Base-by-base conservation (phyloP, 1,140 invertebrate genomes). In the Mycetomoellerius zeteki region DNA sequence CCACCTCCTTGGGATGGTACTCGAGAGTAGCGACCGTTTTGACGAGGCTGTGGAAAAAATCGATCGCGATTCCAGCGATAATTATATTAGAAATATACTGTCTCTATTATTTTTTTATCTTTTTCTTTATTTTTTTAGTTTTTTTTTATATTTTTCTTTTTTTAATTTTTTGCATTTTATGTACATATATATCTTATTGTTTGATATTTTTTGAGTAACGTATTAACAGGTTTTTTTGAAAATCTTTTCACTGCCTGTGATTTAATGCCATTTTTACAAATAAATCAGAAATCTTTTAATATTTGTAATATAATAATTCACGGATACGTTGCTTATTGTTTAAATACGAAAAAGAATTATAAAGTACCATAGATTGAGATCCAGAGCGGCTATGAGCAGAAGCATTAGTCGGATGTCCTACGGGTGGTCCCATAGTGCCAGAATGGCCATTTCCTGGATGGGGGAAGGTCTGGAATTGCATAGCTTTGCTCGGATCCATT, bases 401-500 rank as follows among this genome's bases (percentile, higher is more conserved):
- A 93, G 96, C 92, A 86, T 96, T 96, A 95, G 96, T 96, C 89
- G 95, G 95, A 90, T 96, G 96, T 89, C 96, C 96, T 94, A 96
- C 97, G 87, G 93, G 96, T 73, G 97, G 97, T 90, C 97, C 97
- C 95, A 98, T 97, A 1, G 97, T 98, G 37, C 97, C 97, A 80
- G 97, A 97, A 89, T 96, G 96, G 90, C 97, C 97, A 91, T 97
- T 97, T 6, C 94, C 96, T 91, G 98, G 98, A 94, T 98, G 98
- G 0, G 98, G 98, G 96, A 98, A 98, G 43, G 98, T 98, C 95
- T 98, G 97, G 96, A 98, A 98, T 91, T 98, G 97, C 96, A 97
- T 97, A 33, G 97, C 97, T 95, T 98, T 98, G 94, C 96, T 97
- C 21, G 98, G 98, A 94, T 98, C 98, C 98, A 98, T 98, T 96